Conservation (phyloP, 2,797 vertebrate species). For the Psittacula derbiana region DNA sequence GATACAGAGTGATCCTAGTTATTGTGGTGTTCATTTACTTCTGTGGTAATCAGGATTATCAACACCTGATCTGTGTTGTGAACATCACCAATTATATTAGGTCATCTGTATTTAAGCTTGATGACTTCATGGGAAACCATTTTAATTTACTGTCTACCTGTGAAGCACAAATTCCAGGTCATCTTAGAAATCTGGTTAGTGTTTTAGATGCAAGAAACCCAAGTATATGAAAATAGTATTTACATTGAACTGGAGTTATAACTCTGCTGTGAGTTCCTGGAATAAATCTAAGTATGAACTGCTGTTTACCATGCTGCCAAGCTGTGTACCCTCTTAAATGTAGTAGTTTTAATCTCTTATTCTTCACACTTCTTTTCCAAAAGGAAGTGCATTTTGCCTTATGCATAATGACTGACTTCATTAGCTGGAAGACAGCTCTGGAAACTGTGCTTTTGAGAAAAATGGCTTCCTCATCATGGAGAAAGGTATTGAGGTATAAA, state of each 20-base stretch:
- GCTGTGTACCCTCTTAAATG: background rate
- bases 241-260: background rate
- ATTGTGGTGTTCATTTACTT: background rate
- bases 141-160: background rate
- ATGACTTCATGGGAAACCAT: background rate
- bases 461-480: background rate
- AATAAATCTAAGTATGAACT: background rate
- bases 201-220: background rate
- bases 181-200: background rate
- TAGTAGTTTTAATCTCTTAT: background rate
- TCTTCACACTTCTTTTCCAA: background rate
- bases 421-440: background rate
- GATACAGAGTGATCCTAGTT: background rate
- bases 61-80: background rate
- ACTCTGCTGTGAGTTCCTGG: background rate
- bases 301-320: background rate
- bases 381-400: background rate
- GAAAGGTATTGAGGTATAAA: background rate
- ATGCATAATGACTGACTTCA: background rate
- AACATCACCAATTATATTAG: background rate
- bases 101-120: conserved; percentile 4
- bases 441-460: background rate
- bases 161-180: background rate
- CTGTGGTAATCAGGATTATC: background rate
- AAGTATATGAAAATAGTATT: background rate